Conservation (phyloP, 2,797 vertebrate genomes). For the Strix occidentalis region DNA sequence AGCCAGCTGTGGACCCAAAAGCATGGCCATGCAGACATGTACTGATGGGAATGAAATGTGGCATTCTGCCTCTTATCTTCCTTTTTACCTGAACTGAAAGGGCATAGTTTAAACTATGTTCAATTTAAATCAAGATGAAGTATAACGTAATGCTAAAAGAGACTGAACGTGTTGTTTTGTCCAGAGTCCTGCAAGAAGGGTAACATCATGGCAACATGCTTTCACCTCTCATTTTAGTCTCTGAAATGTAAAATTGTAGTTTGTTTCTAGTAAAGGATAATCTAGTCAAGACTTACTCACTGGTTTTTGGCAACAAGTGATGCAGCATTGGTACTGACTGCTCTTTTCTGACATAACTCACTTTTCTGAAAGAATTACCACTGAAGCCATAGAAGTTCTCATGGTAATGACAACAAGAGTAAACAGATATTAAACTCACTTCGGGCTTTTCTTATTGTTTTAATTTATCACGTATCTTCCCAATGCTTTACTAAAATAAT, state of each 20-base stretch:
- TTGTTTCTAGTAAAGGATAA: not conserved
- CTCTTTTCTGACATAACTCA: not conserved
- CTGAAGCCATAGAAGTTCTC: not conserved
- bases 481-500: not conserved
- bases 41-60: not conserved
- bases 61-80: not conserved
- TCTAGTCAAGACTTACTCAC: not conserved
- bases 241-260: not conserved
- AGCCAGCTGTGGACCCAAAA: not conserved
- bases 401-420: not conserved
- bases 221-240: not conserved
- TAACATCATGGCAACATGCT: not conserved
- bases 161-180: not conserved
- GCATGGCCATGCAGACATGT: not conserved
- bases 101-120: not conserved
- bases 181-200: not conserved
- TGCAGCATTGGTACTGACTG: not conserved
- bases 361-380: not conserved
- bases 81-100: not conserved
- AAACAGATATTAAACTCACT: not conserved
- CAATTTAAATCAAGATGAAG: not conserved
- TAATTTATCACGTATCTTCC: not conserved
- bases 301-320: not conserved
- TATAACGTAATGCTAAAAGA: not conserved
- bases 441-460: not conserved